phyloP scores from a whole-genome alignment of 2,113 vertebrate genomes.

The Albula glossodonta region DNA sequence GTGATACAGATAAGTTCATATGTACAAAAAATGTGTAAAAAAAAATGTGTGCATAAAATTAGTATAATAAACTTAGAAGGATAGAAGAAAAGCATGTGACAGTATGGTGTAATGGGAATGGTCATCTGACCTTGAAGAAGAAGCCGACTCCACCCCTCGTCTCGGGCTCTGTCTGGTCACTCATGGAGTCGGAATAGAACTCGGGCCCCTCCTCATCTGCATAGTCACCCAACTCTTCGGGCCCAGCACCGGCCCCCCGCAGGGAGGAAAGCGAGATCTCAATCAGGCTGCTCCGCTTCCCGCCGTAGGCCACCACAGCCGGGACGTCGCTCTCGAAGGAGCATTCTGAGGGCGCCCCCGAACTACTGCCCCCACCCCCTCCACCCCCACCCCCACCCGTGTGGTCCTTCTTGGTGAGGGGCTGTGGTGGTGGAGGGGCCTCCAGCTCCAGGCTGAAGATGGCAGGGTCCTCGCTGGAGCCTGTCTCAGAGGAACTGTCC shows the following conservation, averaged over 20 bases:
- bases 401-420: constrained; percentile 27
- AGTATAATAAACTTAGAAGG: not conserved
- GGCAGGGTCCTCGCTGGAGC: constrained; percentile 67
- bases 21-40: no score
- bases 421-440: constrained; percentile 36
- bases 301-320: constrained; percentile 50
- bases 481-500: constrained; percentile 64
- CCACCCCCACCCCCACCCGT: not conserved
- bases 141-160: constrained; percentile 71
- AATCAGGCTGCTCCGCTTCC: constrained; percentile 61
- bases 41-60: no score
- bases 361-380: constrained; percentile 57
- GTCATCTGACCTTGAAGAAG: constrained; percentile 70
- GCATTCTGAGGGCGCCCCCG: constrained; percentile 69
- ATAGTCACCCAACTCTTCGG: constrained; percentile 49
- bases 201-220: constrained; percentile 57
- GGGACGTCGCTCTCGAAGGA: constrained; percentile 71
- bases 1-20: no score
- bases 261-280: constrained; percentile 72
- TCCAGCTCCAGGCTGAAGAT: constrained; percentile 72
- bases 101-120: not conserved
- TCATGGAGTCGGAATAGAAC: constrained; percentile 76
- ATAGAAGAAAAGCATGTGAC: not conserved
- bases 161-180: constrained; percentile 72
- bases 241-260: constrained; percentile 49